Percentiles rank a stretch among this genome's conserved stretches.
phyloP scores from a whole-genome alignment of 2,797 vertebrate species.

The Amblyraja radiata region DNA sequence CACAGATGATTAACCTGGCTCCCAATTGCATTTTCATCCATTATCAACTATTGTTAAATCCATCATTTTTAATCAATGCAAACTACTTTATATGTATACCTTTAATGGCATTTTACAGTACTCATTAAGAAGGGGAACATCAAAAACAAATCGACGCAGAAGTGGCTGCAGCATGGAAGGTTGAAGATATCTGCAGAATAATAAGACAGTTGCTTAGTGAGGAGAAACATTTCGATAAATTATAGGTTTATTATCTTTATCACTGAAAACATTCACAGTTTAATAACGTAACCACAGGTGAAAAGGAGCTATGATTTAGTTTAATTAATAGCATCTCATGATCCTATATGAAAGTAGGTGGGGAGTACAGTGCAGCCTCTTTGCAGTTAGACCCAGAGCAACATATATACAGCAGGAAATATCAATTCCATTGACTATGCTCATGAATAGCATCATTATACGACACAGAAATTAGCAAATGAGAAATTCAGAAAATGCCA shows the following conservation, averaged over 20 bases:
- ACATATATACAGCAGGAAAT: not conserved
- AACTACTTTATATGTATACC: constrained; percentile 57
- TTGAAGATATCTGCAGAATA: constrained; percentile 72
- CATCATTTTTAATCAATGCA: not conserved
- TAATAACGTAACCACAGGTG: not conserved
- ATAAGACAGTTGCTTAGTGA: not conserved
- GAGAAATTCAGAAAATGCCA: not conserved
- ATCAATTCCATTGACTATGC: not conserved
- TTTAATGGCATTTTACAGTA: constrained; percentile 98
- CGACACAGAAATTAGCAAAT: not conserved
- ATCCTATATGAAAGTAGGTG: not conserved
- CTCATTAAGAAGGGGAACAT: constrained; percentile 89
- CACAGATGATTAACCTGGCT: not conserved
- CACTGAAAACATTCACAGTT: not conserved
- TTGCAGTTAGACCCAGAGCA: not conserved
- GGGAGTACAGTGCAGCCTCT: not conserved
- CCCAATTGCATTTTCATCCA: not conserved
- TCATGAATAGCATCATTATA: not conserved
- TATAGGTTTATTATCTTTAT: not conserved
- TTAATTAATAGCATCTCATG: not conserved
- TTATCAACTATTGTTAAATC: not conserved
- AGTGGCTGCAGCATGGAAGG: constrained; percentile 97
- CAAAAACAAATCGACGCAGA: constrained; percentile 87
- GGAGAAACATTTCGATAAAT: not conserved
- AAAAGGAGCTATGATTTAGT: not conserved